These are phyloP conservation scores for Crocallis elinguaria DNA, from an alignment of 2,888 invertebrate genomes.

Conservation along the genomic window DNA sequence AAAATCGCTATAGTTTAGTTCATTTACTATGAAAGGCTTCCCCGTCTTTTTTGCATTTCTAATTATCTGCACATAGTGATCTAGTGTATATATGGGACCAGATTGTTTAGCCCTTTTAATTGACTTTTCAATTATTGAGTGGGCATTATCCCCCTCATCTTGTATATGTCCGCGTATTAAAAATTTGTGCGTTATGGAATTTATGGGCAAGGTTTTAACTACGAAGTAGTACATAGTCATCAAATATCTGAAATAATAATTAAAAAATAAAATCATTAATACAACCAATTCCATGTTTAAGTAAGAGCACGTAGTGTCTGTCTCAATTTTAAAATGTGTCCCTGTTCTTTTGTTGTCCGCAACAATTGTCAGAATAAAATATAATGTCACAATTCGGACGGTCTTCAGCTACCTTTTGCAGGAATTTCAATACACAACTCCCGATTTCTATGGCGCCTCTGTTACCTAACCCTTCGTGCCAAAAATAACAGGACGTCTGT, in stretches of 20 bases:
- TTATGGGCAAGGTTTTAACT: slow-evolving; percentile 23
- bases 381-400: slow-evolving; percentile 26
- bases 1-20: no score
- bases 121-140: slow-evolving; percentile 41
- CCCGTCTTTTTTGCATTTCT: no score
- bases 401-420: slow-evolving; percentile 23
- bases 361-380: slow-evolving; percentile 34
- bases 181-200: slow-evolving; percentile 42
- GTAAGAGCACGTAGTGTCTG: no score
- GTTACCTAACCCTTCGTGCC: slow-evolving; percentile 31
- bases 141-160: slow-evolving; percentile 40
- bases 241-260: no score
- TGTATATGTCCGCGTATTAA: slow-evolving; percentile 43
- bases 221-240: slow-evolving; percentile 13
- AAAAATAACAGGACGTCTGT: slow-evolving; percentile 25
- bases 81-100: slow-evolving; percentile 38
- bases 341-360: slow-evolving; percentile 34
- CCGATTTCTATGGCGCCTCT: slow-evolving; percentile 34
- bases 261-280: no score
- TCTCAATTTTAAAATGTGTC: no score
- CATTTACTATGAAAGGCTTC: no score
- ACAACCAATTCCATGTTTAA: no score
- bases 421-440: slow-evolving; percentile 30
- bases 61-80: slow-evolving; percentile 34
- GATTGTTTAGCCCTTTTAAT: slow-evolving; percentile 32